Conservation (phyloP, 2,888 invertebrate genomes). For the Polymixis flavicincta region DNA sequence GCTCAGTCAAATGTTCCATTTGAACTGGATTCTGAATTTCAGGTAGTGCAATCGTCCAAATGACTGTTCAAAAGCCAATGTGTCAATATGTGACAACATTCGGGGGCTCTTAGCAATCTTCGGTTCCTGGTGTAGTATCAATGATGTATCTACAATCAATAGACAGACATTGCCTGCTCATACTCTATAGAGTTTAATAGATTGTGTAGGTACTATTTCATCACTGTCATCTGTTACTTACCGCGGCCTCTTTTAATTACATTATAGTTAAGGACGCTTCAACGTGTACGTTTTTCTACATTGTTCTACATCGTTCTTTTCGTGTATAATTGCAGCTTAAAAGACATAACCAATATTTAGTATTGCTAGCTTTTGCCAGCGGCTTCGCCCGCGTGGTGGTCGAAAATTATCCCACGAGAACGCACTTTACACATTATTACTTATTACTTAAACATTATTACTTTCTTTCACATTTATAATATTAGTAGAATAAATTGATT, state of each 20-base stretch:
- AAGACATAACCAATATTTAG: no score
- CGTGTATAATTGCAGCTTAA: no score
- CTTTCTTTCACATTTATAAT: no score
- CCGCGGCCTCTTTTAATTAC: not conserved
- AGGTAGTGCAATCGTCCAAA: not conserved
- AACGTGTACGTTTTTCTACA: no score
- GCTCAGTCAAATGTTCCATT: not conserved
- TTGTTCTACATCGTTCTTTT: no score
- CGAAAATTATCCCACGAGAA: no score
- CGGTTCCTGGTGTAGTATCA: not conserved
- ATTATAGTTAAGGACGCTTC: not conserved
- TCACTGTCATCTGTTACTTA: not conserved
- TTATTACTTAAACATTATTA: no score
- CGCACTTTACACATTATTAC: no score
- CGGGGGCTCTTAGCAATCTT: not conserved
- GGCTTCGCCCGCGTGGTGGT: no score
- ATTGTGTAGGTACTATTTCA: not conserved
- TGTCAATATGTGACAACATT: not conserved
- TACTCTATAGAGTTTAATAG: not conserved
- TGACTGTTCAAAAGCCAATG: not conserved
- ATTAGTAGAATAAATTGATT: no score
- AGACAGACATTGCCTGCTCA: not conserved
- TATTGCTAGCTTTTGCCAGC: no score
- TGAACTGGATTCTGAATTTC: not conserved
- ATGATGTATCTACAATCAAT: not conserved